Percentiles rank a stretch among this genome's conserved stretches.
phyloP scores from a whole-genome alignment of 2,113 vertebrate genomes.

The Takifugu flavidus region DNA sequence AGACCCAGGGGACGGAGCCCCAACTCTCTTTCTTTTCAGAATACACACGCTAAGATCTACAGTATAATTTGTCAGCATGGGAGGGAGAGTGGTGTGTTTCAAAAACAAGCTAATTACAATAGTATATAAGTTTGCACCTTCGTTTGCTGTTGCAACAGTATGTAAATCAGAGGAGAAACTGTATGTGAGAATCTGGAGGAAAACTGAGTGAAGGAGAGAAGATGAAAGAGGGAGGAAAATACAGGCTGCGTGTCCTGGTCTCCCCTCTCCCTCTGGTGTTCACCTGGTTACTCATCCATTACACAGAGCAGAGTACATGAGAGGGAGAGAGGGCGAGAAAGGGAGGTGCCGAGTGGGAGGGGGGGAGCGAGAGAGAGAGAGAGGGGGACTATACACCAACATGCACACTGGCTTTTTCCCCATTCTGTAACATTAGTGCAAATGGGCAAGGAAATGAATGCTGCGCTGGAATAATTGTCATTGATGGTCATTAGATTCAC shows the following conservation, averaged over 20 bases:
- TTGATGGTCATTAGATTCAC: constrained; percentile 70
- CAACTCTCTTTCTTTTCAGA: constrained; percentile 57
- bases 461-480: constrained; percentile 66
- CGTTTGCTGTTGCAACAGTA: constrained; percentile 45
- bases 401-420: constrained; percentile 49
- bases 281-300: constrained; percentile 76
- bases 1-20: constrained; percentile 73
- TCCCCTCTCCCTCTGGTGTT: constrained; percentile 69
- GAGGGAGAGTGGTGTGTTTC: constrained; percentile 30
- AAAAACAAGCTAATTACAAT: constrained; percentile 56
- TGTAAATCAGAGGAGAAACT: constrained; percentile 35
- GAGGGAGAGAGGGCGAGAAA: constrained; percentile 32
- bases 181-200: constrained; percentile 8
- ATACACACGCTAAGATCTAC: constrained; percentile 25
- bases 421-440: constrained; percentile 55
- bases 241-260: constrained; percentile 51
- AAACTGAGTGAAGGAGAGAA: constrained; percentile 9
- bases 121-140: constrained; percentile 44
- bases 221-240: constrained; percentile 24
- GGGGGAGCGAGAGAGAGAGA: constrained; percentile 1
- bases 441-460: constrained; percentile 63
- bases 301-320: constrained; percentile 70
- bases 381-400: constrained; percentile 9
- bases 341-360: constrained; percentile 51
- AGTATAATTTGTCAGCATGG: constrained; percentile 45